Base-by-base conservation (phyloP, 2,888 invertebrate genomes). In the Sylvicola cinctus region DNA sequence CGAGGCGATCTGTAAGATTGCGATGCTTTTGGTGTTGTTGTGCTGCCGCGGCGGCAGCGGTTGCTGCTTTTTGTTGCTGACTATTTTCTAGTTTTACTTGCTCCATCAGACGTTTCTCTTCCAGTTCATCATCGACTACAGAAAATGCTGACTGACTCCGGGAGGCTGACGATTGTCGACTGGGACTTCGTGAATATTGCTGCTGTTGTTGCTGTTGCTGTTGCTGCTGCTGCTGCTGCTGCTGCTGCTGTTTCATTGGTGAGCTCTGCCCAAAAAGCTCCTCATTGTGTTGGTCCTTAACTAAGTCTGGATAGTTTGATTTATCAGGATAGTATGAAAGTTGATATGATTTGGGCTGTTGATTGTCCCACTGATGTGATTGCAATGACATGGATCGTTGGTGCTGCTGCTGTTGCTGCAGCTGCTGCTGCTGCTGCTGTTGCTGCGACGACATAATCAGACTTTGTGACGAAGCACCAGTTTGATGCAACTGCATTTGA, bases 1-100 rank as follows among this genome's bases (percentile, higher is more conserved):
- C 76, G 6, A 84, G 58, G 11, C 80, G 78, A 50, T 84, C 83
- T 0, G 79, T 83, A 16, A 84, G 65, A 33, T 49, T 44, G 2
- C 45, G 43, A 31, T 47, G 45, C 11, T 44, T 47, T 29, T 46
- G 44, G 7, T 41, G 43, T 28, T 36, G 39, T 32, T 38, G 31
- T 30, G n/a, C n/a, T 40, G 39, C 29, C 38, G 41, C 31, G 36
- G 13, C 5, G 36, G 38, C n/a, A 36, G 38, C 39, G 34, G 4
- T 34, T 12, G 29, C 11, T 29, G 34, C 29, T 34, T 33, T 1
- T 15, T 32, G n/a, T 23, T 33, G 15, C 12, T 28, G 28, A 17
- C n/a, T 29, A 8, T 14, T 34, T 20, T 23, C 29, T 15, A 16
- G 11, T 25, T 23, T 34, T 23, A 32, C 4, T 23, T 2, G 31